Evolutionary conservation across 2,797 vertebrate species (phyloP).

Genomic region (Onychomys arenicola): DNA sequence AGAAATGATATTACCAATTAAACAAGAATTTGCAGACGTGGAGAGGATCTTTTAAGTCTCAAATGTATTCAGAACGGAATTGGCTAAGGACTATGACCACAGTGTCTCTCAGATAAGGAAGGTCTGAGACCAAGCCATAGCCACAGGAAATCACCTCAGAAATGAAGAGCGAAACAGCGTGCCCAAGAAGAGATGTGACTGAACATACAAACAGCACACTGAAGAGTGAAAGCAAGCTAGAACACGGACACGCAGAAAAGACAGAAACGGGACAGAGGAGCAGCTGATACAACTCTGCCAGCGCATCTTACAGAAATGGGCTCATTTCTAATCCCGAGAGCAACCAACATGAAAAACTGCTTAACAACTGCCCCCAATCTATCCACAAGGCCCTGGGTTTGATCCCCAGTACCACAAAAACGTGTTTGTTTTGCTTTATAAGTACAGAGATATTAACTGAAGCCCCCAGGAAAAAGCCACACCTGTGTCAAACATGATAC

Average conservation of each 20-base stretch:
- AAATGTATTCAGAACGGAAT: conserved; percentile 37
- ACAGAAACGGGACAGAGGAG: background rate
- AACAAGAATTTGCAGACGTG: background rate
- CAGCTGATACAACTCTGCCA: background rate
- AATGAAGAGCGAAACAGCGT: background rate
- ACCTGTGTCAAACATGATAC: background rate
- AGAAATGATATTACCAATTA: background rate
- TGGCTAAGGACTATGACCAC: background rate
- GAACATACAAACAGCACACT: background rate
- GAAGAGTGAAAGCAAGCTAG: background rate
- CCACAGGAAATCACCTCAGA: conserved; percentile 14
- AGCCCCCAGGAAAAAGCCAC: background rate
- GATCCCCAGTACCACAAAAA: background rate
- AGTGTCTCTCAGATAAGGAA: background rate
- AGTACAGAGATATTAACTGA: background rate
- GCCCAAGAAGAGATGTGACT: background rate
- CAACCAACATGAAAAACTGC: background rate
- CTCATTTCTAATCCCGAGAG: conserved; percentile 39
- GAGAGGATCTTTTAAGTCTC: background rate
- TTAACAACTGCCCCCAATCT: background rate
- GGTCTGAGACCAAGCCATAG: conserved; percentile 28
- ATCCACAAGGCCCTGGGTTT: background rate
- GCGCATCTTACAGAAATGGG: background rate
- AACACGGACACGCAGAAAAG: background rate
- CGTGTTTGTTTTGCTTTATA: background rate